Base-by-base conservation (phyloP, 2,113 vertebrate genomes). In the Illadopsis cleaveri region DNA sequence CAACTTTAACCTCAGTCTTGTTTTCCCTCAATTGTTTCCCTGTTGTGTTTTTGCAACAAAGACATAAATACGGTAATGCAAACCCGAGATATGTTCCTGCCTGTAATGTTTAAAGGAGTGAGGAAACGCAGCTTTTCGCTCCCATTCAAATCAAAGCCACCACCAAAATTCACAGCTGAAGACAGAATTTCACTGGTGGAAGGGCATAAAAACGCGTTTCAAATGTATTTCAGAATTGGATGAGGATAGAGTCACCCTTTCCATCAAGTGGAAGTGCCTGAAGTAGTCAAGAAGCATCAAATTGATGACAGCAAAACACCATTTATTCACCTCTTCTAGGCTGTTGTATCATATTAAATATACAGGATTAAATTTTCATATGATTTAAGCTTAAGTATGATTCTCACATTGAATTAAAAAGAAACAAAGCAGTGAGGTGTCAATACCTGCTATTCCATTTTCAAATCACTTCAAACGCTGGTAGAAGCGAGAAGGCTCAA, bases 361-460 rank as follows among this genome's bases (percentile, higher is more conserved):
- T 1, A 56, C 17, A 17, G 81, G 38, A 93, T 82, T n/a, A 47
- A 33, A 50, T 62, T 83, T 90, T 60, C 13, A 12, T 48, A 42
- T 45, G 50, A 92, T 86, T 88, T 80, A 77, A 90, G 88, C 37
- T 77, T 69, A 86, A 78, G 64, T 78, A 86, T 61, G 38, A 86
- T 78, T 70, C 73, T 54, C 84, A 45, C 73, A 54, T 78, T 91
- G 93, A 89, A 91, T 86, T 95, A 94, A 92, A 95, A 22, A 23
- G 62, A 86, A 77, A 87, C 69, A 91, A 94, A 86, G 61, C 53
- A 58, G 68, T 7, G 0, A 33, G n/a, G 2, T 47, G 88, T 25
- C 61, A 24, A 23, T n/a, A 64, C 7, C 30, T 10, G 1, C 35
- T 11, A 27, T 37, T 86, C 50, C 15, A 0, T 73, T 70, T 86